Evolutionary conservation across 2,113 vertebrate genomes (phyloP).

Genomic region (Paedocypris sp.): DNA sequence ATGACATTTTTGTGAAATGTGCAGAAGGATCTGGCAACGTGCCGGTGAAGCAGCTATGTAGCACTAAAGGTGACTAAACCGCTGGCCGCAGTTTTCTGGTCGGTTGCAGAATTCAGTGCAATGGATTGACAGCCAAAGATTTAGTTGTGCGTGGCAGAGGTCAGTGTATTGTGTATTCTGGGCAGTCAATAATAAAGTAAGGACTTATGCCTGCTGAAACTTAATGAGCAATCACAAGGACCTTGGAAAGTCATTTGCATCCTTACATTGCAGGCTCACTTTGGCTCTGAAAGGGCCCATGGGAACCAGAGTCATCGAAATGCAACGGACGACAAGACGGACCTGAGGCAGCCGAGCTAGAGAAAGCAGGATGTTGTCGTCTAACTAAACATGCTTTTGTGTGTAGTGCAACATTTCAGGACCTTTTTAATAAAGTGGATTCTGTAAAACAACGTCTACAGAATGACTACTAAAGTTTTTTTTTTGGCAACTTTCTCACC

Average conservation of each 20-base stretch:
- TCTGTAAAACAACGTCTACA: too few species aligned
- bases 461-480: too few species aligned
- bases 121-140: conserved; percentile 93
- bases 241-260: conserved; percentile 95
- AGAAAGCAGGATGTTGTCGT: too few species aligned
- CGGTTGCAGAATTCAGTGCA: conserved; percentile 74
- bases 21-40: neutral
- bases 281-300: conserved; percentile 59
- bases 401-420: too few species aligned
- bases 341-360: conserved; percentile 3
- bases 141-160: conserved; percentile 96
- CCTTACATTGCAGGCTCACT: conserved; percentile 67
- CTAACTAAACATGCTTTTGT: too few species aligned
- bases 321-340: conserved; percentile 14
- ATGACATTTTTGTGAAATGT: neutral
- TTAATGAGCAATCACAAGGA: conserved; percentile 95
- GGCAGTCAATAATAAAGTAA: conserved; percentile 99
- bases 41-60: conserved; percentile 1
- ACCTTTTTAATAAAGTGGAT: too few species aligned
- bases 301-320: conserved; percentile 49
- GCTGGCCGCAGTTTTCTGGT: conserved; percentile 68
- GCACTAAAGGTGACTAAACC: conserved; percentile 62
- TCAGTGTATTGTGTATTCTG: conserved; percentile 99
- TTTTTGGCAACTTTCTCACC: too few species aligned
- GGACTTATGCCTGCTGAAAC: conserved; percentile 91